Conservation (phyloP, 2,888 invertebrate genomes). For the Leptopilina syphax region DNA sequence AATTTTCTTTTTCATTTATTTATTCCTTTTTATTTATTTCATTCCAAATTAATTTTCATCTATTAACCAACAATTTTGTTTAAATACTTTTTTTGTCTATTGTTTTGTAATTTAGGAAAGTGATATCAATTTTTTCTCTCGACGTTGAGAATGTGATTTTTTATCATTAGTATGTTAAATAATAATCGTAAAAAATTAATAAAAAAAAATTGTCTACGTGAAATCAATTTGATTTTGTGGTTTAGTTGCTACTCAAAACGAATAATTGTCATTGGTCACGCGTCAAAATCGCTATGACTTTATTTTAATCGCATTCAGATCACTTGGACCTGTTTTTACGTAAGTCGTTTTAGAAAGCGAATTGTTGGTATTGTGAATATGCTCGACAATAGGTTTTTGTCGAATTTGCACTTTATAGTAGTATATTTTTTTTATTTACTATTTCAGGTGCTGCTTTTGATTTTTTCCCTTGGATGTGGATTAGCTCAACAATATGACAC, state of each 20-base stretch:
- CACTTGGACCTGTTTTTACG: slow-evolving; percentile 36
- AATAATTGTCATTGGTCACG: background rate
- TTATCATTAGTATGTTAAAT: background rate
- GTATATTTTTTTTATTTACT: background rate
- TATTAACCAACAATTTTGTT: no score
- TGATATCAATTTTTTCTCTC: no score
- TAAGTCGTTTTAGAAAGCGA: slow-evolving; percentile 30
- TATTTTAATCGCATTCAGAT: slow-evolving; percentile 1
- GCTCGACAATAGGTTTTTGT: slow-evolving; percentile 11
- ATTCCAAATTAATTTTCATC: no score
- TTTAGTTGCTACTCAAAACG: background rate
- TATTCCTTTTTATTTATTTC: no score
- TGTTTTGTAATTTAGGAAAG: no score
- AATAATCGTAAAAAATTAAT: background rate
- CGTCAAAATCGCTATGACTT: background rate
- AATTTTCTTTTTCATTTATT: no score
- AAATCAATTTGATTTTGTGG: background rate
- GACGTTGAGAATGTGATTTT: background rate
- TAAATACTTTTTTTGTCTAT: no score
- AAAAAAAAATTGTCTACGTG: background rate
- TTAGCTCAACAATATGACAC: slow-evolving; percentile 71
- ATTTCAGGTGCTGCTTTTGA: slow-evolving; percentile 64
- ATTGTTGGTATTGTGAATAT: background rate
- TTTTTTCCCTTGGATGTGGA: slow-evolving; percentile 62
- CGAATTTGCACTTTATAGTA: background rate